These are phyloP conservation scores for Phalacrocorax aristotelis DNA, from an alignment of 2,113 vertebrate genomes.

Conservation along the genomic window DNA sequence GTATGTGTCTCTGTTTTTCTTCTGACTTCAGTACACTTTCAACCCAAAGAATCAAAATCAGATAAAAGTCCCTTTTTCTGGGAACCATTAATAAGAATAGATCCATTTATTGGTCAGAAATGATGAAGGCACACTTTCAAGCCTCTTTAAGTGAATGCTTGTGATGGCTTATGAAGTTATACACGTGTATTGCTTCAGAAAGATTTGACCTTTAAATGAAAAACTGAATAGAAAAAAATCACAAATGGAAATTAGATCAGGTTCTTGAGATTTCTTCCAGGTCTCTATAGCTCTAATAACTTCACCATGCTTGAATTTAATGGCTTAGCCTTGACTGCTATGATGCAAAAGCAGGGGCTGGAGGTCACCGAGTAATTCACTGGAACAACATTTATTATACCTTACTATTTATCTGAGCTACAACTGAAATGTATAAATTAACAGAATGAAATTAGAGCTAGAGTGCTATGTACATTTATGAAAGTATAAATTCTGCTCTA, in stretches of 20 bases:
- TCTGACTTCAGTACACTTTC: not conserved
- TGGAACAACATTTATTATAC: not conserved
- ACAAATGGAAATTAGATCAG: not conserved
- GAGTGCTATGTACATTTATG: not conserved
- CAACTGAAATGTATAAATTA: not conserved
- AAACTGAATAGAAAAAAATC: not conserved
- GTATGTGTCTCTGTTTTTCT: not conserved
- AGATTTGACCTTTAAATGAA: not conserved
- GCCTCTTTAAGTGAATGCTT: not conserved
- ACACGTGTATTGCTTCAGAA: not conserved
- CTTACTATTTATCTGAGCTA: not conserved
- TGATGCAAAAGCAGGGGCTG: not conserved
- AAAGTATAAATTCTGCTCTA: not conserved
- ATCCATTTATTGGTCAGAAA: not conserved
- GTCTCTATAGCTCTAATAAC: not conserved
- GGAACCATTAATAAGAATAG: not conserved
- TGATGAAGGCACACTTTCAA: not conserved
- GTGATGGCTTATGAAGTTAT: not conserved
- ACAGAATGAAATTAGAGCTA: not conserved
- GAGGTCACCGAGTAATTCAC: not conserved
- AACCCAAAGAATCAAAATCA: not conserved
- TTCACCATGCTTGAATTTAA: not conserved
- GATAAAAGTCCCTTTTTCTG: not conserved
- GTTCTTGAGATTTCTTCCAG: not conserved
- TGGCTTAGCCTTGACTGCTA: not conserved